phyloP scores from a whole-genome alignment of 2,888 invertebrate species.

The Coenonympha glycerion region DNA sequence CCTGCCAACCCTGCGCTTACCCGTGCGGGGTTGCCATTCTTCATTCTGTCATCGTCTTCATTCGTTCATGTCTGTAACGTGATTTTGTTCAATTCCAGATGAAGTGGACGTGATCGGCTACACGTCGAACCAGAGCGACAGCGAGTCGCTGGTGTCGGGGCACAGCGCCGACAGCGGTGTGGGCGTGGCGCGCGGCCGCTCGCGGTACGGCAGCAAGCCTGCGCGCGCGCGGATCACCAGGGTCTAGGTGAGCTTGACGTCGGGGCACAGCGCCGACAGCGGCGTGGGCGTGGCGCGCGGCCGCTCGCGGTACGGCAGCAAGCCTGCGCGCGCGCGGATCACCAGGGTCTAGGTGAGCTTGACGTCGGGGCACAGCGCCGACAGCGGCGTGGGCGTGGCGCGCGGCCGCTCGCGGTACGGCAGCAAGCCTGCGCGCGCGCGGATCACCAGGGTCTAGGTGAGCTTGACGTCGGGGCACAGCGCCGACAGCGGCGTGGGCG shows the following conservation, averaged over 20 bases:
- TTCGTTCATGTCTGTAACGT: too few relatives aligned
- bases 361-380: conserved; percentile 79
- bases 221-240: conserved; percentile 49
- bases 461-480: conserved; percentile 79
- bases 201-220: conserved; percentile 55
- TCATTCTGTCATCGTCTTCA: too few relatives aligned
- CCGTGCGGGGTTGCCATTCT: too few relatives aligned
- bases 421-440: conserved; percentile 52
- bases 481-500: conserved; percentile 66
- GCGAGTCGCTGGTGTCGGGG: conserved; percentile 87
- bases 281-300: conserved; percentile 67
- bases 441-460: conserved; percentile 59
- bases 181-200: conserved; percentile 68
- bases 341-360: conserved; percentile 59
- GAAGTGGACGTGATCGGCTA: conserved; percentile 91
- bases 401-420: conserved; percentile 71
- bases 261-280: conserved; percentile 79
- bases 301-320: conserved; percentile 61
- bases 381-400: conserved; percentile 63
- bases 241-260: conserved; percentile 63
- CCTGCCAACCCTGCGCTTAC: too few relatives aligned
- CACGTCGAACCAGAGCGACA: conserved; percentile 88
- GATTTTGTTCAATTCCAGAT: conserved; percentile 75
- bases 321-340: conserved; percentile 54
- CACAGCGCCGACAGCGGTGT: conserved; percentile 78